Base-by-base conservation (phyloP, 2,113 vertebrate genomes). In the Dipodomys stephensi region DNA sequence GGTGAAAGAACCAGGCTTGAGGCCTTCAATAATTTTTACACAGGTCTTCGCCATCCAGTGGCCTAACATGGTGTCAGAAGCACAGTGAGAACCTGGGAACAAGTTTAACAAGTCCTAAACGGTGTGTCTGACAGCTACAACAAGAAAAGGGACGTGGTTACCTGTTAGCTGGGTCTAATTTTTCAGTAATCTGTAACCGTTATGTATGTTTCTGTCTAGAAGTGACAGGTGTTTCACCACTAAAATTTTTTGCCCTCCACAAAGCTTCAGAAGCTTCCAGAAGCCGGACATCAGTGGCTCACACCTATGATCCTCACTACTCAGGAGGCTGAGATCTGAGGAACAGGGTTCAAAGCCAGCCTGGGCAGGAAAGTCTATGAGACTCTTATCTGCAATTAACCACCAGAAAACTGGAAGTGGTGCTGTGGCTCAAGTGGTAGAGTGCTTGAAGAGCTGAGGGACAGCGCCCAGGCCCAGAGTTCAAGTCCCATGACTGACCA, bases 51-150 rank as follows among this genome's bases (percentile, higher is more conserved):
- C 22, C 4, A 73, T 72, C 74, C n/a, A 53, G 18, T 60, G 71
- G 85, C 74, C 83, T 74, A 27, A 67, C 49, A 30, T 44, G 8
- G 77, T 46, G 67, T 88, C 80, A 80, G 72, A 94, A 92, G 88
- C 60, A 77, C 46, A 46, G 35, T 35, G n/a, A 83, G 74, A 86
- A n/a, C 80, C 92, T 80, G 53, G 28, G 46, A 83, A 69, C 19
- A 30, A 8, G 57, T 74, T 15, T 30, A 69, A 35, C 74, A 94
- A 30, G 77, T 77, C 49, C 49, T 53, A 13, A 13, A 53, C 15
- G 12, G 53, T 57, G 53, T 57, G 15, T 57, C 25, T 57, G 53
- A 85, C 44, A 78, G 57, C 82, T 65, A 28, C 44, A 77, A 62
- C 9, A 72, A 62, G 5, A 30, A 65, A 92, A 95, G 69, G 57